Base-by-base conservation (phyloP, 2,113 vertebrate genomes). In the Cyrtonyx montezumae region DNA sequence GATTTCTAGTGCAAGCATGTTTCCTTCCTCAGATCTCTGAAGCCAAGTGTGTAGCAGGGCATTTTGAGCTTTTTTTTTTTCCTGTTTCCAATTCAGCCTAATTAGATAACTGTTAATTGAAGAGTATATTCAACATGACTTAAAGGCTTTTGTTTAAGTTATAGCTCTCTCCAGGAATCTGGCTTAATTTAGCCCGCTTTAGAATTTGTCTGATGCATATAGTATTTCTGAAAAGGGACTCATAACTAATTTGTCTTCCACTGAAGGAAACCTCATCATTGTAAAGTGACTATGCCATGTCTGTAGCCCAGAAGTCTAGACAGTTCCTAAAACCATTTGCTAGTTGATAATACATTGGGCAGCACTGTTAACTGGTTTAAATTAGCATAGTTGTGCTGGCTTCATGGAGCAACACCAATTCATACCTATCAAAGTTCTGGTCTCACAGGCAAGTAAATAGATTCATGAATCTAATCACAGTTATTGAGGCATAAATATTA, bases 221-320 rank as follows among this genome's bases (percentile, higher is more conserved):
- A n/a, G 34, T 85, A 37, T 34, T 93, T 79, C 89, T 86, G 76
- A 58, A 51, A 23, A 66, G 40, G 7, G 21, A 87, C 14, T 53
- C 61, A 75, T 69, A 80, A 63, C 26, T 87, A 30, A 89, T 91
- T 77, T 68, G 40, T 78, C 82, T 88, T 78, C 82, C n/a, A 56
- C 92, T 88, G 91, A 94, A 30, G 68, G 40, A 87, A 85, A 83
- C n/a, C 36, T 92, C 79, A 71, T 80, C 61, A 61, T 16, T 68
- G 43, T 78, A 61, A 89, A 79, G 92, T 83, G 4, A 7, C 40
- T 25, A 48, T 61, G 65, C 70, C 71, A 22, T 69, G 49, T 59
- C 43, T 87, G 89, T 78, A 89, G 93, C 40, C 84, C 53, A 51
- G 61, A 82, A 92, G 91, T 91, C 89, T 92, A 75, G 84, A 94